Base-by-base conservation (phyloP, 1,140 invertebrate genomes). In the Pogonomyrmex barbatus region DNA sequence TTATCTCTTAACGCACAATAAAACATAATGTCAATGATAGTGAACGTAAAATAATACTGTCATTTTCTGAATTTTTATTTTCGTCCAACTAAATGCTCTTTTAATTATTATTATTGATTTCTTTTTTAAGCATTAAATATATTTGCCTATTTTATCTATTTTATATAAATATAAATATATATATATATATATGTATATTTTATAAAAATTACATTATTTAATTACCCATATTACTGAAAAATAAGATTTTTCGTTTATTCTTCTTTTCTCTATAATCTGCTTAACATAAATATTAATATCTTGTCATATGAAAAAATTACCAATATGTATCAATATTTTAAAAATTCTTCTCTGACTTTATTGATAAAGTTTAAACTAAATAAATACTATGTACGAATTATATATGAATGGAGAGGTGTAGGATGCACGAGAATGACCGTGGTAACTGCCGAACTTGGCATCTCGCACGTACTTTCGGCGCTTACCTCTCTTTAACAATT, bases 381-480 rank as follows among this genome's bases (percentile, higher is more conserved):
- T 2, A 63, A 36, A 17, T 24, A 54, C 36, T 24, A 24, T 24
- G 0, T 42, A 54, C 14, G n/a, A 12, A 42, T 67, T 81, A 36
- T 17, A 62, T 24, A 24, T 24, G 24, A 47, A 83, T 83, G 68
- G 12, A 56, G 36, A 70, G 65, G 65, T 52, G 63, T 24, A 24
- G 24, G 73, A 47, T 36, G 30, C 36, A 36, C 56, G 65, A 63
- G 36, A 39, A 65, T 60, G 63, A 78, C 71, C 45, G n/a, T 47
- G 39, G 54, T 81, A 58, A 77, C 88, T 82, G 85, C 54, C 73
- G 76, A 70, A 54, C 71, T 77, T 76, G 50, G 39, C 73, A 77
- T 88, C 84, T 86, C 65, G 84, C 76, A 83, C 56, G 63, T 76
- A 63, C 86, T 47, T 73, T 47, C 75, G 89, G 90, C 89, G 39